These are phyloP conservation scores for Peucedramus taeniatus DNA, from an alignment of 2,113 vertebrate genomes.

Conservation along the genomic window DNA sequence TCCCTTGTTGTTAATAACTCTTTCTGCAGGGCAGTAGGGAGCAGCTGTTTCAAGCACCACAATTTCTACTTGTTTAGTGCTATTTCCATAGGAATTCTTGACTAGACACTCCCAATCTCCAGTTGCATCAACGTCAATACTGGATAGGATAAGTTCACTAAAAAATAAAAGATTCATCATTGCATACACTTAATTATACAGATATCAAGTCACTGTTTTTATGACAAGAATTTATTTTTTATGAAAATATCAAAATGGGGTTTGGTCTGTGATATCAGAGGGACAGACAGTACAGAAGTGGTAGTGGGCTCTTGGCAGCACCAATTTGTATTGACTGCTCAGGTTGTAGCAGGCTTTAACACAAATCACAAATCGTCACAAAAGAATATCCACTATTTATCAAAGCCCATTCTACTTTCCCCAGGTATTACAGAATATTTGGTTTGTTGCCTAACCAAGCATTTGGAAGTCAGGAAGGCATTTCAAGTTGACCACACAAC, in stretches of 20 bases:
- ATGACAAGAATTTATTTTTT: background rate
- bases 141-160: conserved; percentile 88
- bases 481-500: background rate
- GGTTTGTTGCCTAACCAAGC: background rate
- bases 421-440: background rate
- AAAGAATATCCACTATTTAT: background rate
- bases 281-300: background rate
- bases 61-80: conserved; percentile 83
- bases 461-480: background rate
- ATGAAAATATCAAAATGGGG: background rate
- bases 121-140: conserved; percentile 77
- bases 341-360: background rate
- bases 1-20: conserved; percentile 87
- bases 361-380: background rate
- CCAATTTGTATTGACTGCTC: background rate
- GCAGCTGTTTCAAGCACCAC: conserved; percentile 85
- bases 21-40: conserved; percentile 83
- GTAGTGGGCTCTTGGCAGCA: background rate
- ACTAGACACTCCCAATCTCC: conserved; percentile 89
- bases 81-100: conserved; percentile 86
- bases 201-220: background rate
- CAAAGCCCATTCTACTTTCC: background rate
- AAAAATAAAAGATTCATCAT: background rate
- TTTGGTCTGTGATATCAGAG: background rate
- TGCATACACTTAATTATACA: background rate